phyloP scores from a whole-genome alignment of 1,140 invertebrate species.

The Saccostrea cuccullata region DNA sequence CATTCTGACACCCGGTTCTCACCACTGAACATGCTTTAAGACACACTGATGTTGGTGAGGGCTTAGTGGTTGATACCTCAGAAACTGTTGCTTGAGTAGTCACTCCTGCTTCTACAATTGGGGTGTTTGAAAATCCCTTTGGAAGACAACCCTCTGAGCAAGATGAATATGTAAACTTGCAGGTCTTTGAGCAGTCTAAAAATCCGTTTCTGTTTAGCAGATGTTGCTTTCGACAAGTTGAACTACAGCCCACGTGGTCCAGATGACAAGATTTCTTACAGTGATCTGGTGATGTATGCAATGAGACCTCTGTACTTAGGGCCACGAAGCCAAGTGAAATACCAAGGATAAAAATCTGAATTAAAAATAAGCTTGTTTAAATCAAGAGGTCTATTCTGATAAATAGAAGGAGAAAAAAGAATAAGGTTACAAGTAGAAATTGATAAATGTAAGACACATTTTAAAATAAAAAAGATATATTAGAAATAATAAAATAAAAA shows the following conservation, averaged over 20 bases:
- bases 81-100: background rate
- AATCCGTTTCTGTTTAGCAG: background rate
- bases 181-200: background rate
- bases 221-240: slow-evolving; percentile 5
- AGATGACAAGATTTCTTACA: background rate
- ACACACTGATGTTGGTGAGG: background rate
- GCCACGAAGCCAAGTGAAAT: background rate
- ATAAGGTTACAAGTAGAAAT: no score
- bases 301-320: background rate
- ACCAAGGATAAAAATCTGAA: background rate
- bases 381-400: background rate
- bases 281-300: background rate
- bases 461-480: no score
- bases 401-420: background rate
- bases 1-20: background rate
- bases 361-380: background rate
- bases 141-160: background rate
- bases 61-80: background rate
- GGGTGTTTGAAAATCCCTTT: background rate
- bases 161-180: background rate
- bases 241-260: background rate
- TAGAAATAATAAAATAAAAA: background rate
- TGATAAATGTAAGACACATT: background rate
- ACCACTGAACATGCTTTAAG: background rate
- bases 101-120: background rate